Evolutionary conservation across 2,888 invertebrate genomes (phyloP), one percentile per base, ranked within the genome.

Genomic region (Bombylius major): DNA sequence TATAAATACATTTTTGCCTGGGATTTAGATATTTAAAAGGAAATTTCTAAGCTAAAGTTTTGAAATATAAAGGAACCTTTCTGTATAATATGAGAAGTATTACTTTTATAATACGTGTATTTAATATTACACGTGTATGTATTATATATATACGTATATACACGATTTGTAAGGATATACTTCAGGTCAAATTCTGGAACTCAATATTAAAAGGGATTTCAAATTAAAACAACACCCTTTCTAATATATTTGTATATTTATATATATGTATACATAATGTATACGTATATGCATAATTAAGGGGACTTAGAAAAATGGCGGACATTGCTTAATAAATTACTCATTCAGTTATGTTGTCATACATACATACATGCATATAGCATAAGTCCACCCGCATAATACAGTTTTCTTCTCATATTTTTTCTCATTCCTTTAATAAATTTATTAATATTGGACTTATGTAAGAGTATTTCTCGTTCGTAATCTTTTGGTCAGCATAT

Each of bases 161-260:
- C 39, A 42, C 11, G 39, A 23, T 23, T 23, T 11, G 39, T 36
- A 9, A 11, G 39, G 39, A 42, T 42, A 36, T 36, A 42, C 39
- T 42, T 42, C 39, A 42, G 39, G 39, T 42, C 39, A 42, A 42
- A 11, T 42, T 11, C 39, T 11, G 4, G 12, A 23, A 42, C 11
- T 11, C 12, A 42, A 42, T 42, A 11, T 11, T 42, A 11, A 47
- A 13, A n/a, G 47, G 45, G 42, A 57, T 47, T 50, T 33, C 32
- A 59, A 57, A 61, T 61, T 61, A 61, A 61, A 61, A 61, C 56
- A 61, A 59, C 59, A 61, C 59, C 61, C 61, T 58, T 56, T 56
- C 47, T 23, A 23, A 23, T 23, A 23, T 23, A 23, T 23, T 23
- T 23, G 23, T 23, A 23, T 23, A 23, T 23, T 23, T 23, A 23